Percentiles rank a stretch among this genome's conserved stretches.
These are phyloP conservation scores for Tiaroga cobitis DNA, from an alignment of 2,797 vertebrate species.

Conservation along the genomic window DNA sequence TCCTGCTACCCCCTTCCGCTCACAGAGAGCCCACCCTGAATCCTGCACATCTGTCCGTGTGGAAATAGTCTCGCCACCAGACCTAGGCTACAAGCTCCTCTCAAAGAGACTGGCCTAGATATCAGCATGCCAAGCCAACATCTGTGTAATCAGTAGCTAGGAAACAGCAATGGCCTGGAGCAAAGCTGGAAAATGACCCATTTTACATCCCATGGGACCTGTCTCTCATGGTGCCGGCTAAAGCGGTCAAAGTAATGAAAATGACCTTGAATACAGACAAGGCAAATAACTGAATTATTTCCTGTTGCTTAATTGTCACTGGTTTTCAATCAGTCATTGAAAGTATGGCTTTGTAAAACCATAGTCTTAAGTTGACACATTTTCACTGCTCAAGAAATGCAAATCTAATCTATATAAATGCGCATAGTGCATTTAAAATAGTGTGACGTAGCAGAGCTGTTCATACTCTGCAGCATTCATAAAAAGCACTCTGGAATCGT, in stretches of 20 bases:
- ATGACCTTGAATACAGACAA: neutral
- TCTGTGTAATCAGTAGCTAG: slow-evolving; percentile 68
- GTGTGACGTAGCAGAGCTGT: neutral
- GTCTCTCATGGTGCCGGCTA: slow-evolving; percentile 9
- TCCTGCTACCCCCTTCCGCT: neutral
- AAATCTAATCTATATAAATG: neutral
- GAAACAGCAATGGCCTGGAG: slow-evolving; percentile 54
- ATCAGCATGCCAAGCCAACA: slow-evolving; percentile 60
- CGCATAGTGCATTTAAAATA: neutral
- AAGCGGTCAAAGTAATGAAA: slow-evolving; percentile 41
- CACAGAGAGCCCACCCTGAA: neutral
- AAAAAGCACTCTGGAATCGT: neutral
- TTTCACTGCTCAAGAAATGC: neutral
- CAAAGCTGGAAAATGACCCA: slow-evolving; percentile 63
- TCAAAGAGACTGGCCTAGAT: slow-evolving; percentile 75
- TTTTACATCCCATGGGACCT: slow-evolving; percentile 48
- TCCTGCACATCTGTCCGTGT: slow-evolving; percentile 40
- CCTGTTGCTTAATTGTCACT: slow-evolving; percentile 14
- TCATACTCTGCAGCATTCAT: neutral
- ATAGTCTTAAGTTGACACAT: neutral
- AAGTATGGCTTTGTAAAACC: neutral
- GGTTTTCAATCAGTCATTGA: slow-evolving; percentile 3
- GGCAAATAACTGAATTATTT: slow-evolving; percentile 11
- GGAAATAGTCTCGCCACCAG: slow-evolving; percentile 40
- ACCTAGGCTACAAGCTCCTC: slow-evolving; percentile 62